phyloP scores from a whole-genome alignment of 1,140 invertebrate genomes.

The Sycophaga agraensis region DNA sequence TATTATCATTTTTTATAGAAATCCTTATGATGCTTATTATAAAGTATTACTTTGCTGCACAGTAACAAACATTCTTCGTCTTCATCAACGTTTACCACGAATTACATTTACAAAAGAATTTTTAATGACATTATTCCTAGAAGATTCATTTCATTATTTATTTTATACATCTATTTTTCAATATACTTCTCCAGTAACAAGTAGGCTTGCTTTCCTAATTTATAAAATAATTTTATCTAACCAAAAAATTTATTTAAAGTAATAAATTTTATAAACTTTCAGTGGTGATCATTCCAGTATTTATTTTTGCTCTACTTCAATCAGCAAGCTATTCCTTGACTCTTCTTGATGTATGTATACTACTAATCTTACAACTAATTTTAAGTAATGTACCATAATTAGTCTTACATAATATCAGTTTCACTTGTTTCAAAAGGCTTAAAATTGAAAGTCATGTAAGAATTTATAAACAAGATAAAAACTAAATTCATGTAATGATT shows the following conservation, averaged over 20 bases:
- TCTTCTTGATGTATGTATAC: conserved; percentile 83
- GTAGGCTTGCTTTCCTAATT: conserved; percentile 68
- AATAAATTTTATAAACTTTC: conserved; percentile 30
- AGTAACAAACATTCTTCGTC: conserved; percentile 86
- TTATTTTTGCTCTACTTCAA: conserved; percentile 89
- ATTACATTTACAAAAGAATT: conserved; percentile 82
- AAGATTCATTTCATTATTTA: conserved; percentile 96
- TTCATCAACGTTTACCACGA: conserved; percentile 88
- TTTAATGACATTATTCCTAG: conserved; percentile 73
- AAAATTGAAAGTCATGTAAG: conserved; percentile 14
- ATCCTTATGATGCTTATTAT: conserved; percentile 83
- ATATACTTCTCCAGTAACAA: conserved; percentile 81
- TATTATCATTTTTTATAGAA: conserved; percentile 59
- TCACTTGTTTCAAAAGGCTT: background rate
- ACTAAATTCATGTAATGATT: no score
- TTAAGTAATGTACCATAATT: background rate
- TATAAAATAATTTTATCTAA: conserved; percentile 17
- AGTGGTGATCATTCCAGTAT: conserved; percentile 88
- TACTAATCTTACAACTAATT: conserved; percentile 10
- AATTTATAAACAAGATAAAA: no score
- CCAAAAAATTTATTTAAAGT: background rate
- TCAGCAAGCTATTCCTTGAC: conserved; percentile 85
- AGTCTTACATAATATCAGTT: conserved; percentile 6
- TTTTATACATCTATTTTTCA: conserved; percentile 93
- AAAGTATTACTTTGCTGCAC: conserved; percentile 89